phyloP scores from a whole-genome alignment of 2,797 vertebrate genomes.

The Luscinia luscinia region DNA sequence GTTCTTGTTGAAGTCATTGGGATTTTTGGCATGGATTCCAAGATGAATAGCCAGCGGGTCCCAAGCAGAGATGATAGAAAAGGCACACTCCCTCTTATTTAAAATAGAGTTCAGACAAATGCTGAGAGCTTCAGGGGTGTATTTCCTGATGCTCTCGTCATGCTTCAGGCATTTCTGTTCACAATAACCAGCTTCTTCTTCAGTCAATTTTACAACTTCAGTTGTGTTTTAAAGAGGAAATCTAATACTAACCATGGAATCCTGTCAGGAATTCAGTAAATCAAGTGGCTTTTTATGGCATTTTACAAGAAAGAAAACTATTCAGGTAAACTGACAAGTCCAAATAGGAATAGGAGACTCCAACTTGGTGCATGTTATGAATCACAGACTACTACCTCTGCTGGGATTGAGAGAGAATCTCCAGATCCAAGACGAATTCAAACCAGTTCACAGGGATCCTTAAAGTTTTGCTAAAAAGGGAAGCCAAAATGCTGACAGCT shows the following conservation, averaged over 20 bases:
- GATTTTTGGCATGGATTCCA: slow-evolving; percentile 12
- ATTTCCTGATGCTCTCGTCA: background rate
- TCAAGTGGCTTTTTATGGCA: slow-evolving; percentile 19
- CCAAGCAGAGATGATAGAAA: background rate
- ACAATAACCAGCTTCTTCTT: background rate
- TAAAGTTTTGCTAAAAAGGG: slow-evolving; percentile 52
- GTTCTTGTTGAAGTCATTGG: background rate
- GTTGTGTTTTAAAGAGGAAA: slow-evolving; percentile 55
- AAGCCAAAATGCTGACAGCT: slow-evolving; percentile 75
- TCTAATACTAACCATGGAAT: slow-evolving; percentile 34
- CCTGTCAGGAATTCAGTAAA: slow-evolving; percentile 32
- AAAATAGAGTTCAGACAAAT: background rate
- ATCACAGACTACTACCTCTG: slow-evolving; percentile 29
- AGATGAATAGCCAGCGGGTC: background rate
- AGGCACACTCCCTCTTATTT: background rate
- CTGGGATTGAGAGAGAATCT: slow-evolving; percentile 47
- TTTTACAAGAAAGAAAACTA: slow-evolving; percentile 38
- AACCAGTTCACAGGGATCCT: slow-evolving; percentile 62
- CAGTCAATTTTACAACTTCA: slow-evolving; percentile 3
- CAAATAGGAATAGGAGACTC: slow-evolving; percentile 41
- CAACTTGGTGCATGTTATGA: background rate
- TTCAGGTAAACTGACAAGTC: slow-evolving; percentile 30
- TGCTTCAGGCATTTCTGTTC: background rate
- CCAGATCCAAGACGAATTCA: slow-evolving; percentile 60
- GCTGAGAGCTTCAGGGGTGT: background rate